Base-by-base conservation (phyloP, 2,797 vertebrate genomes). In the Dicrostonyx torquatus region DNA sequence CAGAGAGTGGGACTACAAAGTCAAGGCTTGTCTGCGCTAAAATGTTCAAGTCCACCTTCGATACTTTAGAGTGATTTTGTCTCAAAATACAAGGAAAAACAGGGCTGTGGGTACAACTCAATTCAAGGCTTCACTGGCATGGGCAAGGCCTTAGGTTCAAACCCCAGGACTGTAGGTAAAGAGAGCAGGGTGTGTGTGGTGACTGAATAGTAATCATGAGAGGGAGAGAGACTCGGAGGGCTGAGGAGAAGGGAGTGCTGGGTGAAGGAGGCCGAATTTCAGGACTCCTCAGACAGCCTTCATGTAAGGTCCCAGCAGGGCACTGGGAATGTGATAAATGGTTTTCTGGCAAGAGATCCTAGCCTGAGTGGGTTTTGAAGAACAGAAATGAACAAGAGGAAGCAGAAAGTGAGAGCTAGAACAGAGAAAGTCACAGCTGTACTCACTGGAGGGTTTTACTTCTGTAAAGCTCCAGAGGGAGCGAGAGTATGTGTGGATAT, bases 281-380 rank as follows among this genome's bases (percentile, higher is more conserved):
- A 29, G 37, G 31, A 12, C 48, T 87, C 15, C 31, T 45, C 29
- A 75, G 17, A 34, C 15, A 60, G 79, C 0, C 8, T 3, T 8
- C 12, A 22, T 43, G 31, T 5, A 22, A 66, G 60, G 83, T 62
- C 53, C 18, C 5, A 11, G 29, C 0, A 37, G 17, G 20, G 5
- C 34, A 34, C 3, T 43, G 43, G 43, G 31, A 84, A 17, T 9
- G 9, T 34, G 7, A 29, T 34, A 1, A 0, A 2, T 0, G 4
- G 34, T 29, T 50, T 60, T 50, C 40, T 78, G 31, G 18, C 29
- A 34, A 40, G 31, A 34, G 20, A 12, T 73, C 37, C 50, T 20
- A 29, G 37, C 66, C 73, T 20, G 86, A 15, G 48, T n/a, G 2
- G 60, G 4, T 18, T n/a, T 4, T 17, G 40, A 68, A 68, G n/a